A percentile compares a stretch with the other conserved stretches of the same genome.
Conservation (phyloP, 2,888 invertebrate species). For the Notodonta dromedarius region DNA sequence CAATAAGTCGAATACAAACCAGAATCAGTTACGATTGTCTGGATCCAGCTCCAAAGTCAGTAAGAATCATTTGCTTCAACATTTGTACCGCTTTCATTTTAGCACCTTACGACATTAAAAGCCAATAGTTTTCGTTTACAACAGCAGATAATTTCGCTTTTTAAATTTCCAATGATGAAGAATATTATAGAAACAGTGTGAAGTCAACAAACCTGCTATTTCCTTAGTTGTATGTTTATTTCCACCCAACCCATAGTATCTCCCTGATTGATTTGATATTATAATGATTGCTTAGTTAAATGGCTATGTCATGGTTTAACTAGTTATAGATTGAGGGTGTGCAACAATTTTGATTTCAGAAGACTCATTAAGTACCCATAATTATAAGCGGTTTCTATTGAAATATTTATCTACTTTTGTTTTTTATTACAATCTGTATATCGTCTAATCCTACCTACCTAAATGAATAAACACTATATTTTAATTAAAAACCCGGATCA, state of each 20-base stretch:
- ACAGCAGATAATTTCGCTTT: conserved; percentile 32
- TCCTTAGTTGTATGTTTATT: conserved; percentile 23
- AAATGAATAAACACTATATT: too few species aligned
- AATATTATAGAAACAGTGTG: conserved; percentile 13
- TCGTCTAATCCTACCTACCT: too few species aligned
- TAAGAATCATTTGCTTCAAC: conserved; percentile 92
- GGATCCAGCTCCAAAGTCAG: conserved; percentile 97
- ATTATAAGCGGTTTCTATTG: too few species aligned
- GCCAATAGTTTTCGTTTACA: conserved; percentile 36
- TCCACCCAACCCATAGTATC: conserved; percentile 9
- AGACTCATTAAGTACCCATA: too few species aligned
- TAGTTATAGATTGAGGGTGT: too few species aligned
- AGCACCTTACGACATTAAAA: conserved; percentile 49
- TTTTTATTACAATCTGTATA: too few species aligned
- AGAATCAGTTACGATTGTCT: conserved; percentile 83
- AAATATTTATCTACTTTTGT: too few species aligned
- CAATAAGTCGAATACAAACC: conserved; percentile 79
- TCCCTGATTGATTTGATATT: conserved; percentile 19
- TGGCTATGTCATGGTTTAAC: too few species aligned
- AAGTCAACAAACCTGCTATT: conserved; percentile 20
- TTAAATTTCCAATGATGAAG: conserved; percentile 5
- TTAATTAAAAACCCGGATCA: too few species aligned
- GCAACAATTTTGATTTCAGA: too few species aligned
- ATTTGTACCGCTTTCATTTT: conserved; percentile 73
- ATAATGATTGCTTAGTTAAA: conserved; percentile 20